Evolutionary conservation across 1,140 invertebrate genomes (phyloP).

Genomic region (Cardiocondyla obscurior): DNA sequence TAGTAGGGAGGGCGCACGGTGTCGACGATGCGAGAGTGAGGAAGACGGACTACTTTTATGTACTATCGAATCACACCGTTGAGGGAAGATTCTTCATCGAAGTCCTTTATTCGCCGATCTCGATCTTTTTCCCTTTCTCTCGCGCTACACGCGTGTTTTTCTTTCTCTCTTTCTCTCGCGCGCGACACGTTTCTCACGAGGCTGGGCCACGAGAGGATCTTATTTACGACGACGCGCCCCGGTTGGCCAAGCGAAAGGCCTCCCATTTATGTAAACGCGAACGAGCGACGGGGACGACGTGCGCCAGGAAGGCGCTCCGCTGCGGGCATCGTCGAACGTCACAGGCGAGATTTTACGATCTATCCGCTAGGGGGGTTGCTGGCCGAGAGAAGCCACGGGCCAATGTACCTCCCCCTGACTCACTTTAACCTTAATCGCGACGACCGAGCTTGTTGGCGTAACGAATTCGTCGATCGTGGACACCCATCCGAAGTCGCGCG

Average conservation of each 20-base stretch:
- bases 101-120: not conserved
- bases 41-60: conserved; percentile 43
- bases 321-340: conserved; percentile 55
- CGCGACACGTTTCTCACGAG: not conserved
- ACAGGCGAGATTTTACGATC: conserved; percentile 57
- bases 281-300: not conserved
- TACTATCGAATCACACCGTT: conserved; percentile 42
- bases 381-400: conserved; percentile 4
- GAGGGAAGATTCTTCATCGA: conserved; percentile 1
- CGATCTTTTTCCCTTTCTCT: not conserved
- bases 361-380: conserved; percentile 61
- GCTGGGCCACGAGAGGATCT: not conserved
- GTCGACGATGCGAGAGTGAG: conserved; percentile 23
- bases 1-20: conserved; percentile 14
- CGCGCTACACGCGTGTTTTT: not conserved
- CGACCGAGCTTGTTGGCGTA: not conserved
- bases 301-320: not conserved
- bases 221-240: conserved; percentile 17
- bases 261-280: conserved; percentile 34
- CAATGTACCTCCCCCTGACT: conserved; percentile 30
- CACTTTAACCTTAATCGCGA: conserved; percentile 73
- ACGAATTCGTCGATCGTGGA: not conserved
- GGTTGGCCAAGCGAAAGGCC: not conserved
- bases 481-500: not conserved
- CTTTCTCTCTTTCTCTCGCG: not conserved